Conservation (phyloP, 1,140 invertebrate species). For the Bathynomus jamesi region DNA sequence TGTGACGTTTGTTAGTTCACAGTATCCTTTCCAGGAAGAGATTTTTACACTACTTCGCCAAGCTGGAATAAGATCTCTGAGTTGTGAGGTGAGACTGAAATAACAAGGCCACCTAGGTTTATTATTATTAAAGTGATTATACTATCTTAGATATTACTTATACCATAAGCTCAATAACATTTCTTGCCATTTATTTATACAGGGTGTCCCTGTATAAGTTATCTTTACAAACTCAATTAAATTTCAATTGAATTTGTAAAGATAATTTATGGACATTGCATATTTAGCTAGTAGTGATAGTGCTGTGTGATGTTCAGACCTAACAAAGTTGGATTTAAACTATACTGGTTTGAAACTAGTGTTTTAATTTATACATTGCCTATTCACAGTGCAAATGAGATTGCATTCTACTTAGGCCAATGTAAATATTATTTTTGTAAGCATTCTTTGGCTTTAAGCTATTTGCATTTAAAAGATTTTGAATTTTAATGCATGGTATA, state of each 20-base stretch:
- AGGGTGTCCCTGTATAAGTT: neutral
- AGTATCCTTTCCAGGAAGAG: slow-evolving; percentile 1
- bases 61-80: slow-evolving; percentile 12
- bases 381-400: too few relatives aligned
- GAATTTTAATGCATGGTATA: too few relatives aligned
- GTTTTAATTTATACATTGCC: too few relatives aligned
- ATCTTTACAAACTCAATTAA: too few relatives aligned
- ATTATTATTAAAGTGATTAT: neutral
- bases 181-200: neutral
- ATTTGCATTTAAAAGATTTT: too few relatives aligned
- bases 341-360: neutral
- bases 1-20: slow-evolving; percentile 10
- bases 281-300: neutral
- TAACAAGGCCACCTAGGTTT: neutral
- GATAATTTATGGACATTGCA: too few relatives aligned
- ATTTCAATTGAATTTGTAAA: too few relatives aligned
- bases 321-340: neutral
- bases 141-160: neutral
- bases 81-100: slow-evolving; percentile 8
- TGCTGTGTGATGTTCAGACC: neutral
- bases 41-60: slow-evolving; percentile 1
- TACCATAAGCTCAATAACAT: neutral
- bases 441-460: too few relatives aligned
- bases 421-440: too few relatives aligned
- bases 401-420: too few relatives aligned